Evolutionary conservation across 1,140 invertebrate species (phyloP), one percentile per base, ranked within the genome.

Genomic region (Eumeta japonica): DNA sequence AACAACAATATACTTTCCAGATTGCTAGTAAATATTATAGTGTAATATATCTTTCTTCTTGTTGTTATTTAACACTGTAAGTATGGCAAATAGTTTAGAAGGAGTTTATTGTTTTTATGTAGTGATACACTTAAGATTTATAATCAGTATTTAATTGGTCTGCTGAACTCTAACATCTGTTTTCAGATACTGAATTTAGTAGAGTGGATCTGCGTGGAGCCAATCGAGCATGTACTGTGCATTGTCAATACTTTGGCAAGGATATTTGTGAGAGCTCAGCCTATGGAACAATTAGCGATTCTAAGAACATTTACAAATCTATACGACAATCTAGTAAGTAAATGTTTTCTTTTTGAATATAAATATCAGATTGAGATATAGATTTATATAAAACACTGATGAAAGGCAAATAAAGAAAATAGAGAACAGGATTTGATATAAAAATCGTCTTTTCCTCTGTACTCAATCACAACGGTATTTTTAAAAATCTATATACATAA

Each of bases 311-410:
- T 76, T 9, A 64, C 58, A 14, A 50, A 39, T 7, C 61, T 71
- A 59, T 74, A 71, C 45, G 50, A 51, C 2, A 74, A 72, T 43
- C 30, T 75, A 15, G 73, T 76, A 46, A 63, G 68, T 58, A 16
- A 11, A n/a, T n/a, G n/a, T n/a, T n/a, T n/a, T n/a, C n/a, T n/a
- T n/a, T n/a, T n/a, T n/a, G n/a, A n/a, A n/a, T n/a, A n/a, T n/a
- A n/a, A n/a, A n/a, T n/a, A n/a, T n/a, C n/a, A n/a, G n/a, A n/a
- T n/a, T n/a, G n/a, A n/a, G n/a, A n/a, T n/a, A n/a, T n/a, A n/a
- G n/a, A n/a, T n/a, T n/a, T n/a, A n/a, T n/a, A n/a, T n/a, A n/a
- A n/a, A n/a, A n/a, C n/a, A n/a, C n/a, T n/a, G n/a, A n/a, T n/a
- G n/a, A n/a, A n/a, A n/a, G n/a, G n/a, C n/a, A n/a, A n/a, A n/a